Evolutionary conservation across 2,888 invertebrate species (phyloP).

Genomic region (Tipula unca): DNA sequence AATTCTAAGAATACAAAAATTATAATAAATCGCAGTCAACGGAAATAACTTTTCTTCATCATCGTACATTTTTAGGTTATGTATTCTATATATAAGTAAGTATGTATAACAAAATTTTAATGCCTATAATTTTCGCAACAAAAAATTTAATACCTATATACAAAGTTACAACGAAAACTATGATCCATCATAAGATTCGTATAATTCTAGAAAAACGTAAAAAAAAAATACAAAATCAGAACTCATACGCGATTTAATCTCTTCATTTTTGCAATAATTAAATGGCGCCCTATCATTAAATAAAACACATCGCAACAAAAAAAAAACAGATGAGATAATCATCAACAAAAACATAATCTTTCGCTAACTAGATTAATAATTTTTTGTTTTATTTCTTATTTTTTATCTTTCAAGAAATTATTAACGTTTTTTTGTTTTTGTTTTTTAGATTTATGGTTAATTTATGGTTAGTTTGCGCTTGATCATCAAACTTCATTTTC

Average conservation of each 20-base stretch:
- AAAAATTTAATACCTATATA: not conserved
- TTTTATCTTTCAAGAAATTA: not conserved
- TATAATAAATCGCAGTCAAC: not conserved
- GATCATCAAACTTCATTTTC: not conserved
- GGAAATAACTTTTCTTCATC: not conserved
- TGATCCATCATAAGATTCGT: not conserved
- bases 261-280: not conserved
- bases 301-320: not conserved
- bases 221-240: not conserved
- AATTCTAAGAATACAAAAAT: not conserved
- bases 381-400: not conserved
- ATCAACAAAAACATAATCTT: not conserved
- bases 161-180: not conserved
- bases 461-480: slow-evolving; percentile 14
- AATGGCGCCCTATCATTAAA: slow-evolving; percentile 14
- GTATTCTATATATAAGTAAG: too few relatives aligned
- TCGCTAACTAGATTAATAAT: not conserved
- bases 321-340: not conserved
- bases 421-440: not conserved
- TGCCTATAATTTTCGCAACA: not conserved
- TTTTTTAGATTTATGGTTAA: not conserved
- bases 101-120: not conserved
- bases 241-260: not conserved
- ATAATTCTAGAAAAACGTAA: too few relatives aligned
- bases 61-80: not conserved